A percentile compares a stretch with the other conserved stretches of the same genome.
Conservation (phyloP, 2,797 vertebrate species). For the Ispidina picta region DNA sequence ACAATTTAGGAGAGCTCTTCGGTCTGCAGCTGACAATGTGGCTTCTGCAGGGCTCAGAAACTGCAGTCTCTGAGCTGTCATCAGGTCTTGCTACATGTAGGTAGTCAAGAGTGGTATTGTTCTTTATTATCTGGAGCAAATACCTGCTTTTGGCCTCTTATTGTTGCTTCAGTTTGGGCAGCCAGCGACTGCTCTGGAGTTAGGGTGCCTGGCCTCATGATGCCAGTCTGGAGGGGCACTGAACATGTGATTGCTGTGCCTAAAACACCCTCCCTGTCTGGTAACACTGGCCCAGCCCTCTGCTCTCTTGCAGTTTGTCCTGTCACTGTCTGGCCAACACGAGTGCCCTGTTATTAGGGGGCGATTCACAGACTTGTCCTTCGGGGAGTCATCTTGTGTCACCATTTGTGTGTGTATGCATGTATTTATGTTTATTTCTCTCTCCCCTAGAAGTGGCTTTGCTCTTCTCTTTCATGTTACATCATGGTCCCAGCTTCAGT, state of each 20-base stretch:
- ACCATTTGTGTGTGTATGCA: neutral
- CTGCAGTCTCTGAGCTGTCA: neutral
- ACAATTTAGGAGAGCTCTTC: neutral
- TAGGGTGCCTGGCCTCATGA: neutral
- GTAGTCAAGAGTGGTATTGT: neutral
- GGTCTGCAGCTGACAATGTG: neutral
- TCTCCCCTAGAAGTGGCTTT: neutral
- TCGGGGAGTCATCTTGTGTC: neutral
- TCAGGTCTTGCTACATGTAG: neutral
- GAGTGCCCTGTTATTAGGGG: neutral
- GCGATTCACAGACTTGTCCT: neutral
- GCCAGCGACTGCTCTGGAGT: neutral
- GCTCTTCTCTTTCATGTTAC: neutral
- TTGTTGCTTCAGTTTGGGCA: fast-evolving
- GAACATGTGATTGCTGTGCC: neutral
- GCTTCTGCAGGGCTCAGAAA: neutral
- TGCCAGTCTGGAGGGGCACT: neutral
- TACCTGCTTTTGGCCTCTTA: neutral
- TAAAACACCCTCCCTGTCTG: neutral
- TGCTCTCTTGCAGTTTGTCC: neutral
- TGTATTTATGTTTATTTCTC: neutral
- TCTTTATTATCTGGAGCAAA: neutral
- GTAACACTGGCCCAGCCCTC: fast-evolving
- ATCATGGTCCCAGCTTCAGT: neutral
- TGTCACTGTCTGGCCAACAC: neutral